Evolutionary conservation across 30 jellyfish, hydroid and myxozoan genomes (phyloP), one percentile per base, ranked within the genome.

Genomic region (Hydractinia symbiolongicarpus): DNA sequence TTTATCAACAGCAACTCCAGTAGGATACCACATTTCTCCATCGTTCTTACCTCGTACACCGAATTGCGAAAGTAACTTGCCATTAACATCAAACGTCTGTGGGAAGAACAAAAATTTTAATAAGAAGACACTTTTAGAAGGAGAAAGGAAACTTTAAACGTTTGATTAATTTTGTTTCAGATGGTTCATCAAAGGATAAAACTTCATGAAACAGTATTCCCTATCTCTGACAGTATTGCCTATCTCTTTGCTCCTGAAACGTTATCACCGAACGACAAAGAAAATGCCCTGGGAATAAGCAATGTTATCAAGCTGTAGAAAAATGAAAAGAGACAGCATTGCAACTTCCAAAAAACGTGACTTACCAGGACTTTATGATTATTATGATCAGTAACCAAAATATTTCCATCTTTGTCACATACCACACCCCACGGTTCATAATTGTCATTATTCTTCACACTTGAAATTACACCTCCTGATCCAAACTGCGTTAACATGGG

Each of bases 381-480:
- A 74, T 88, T 86, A 61, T 93, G 98, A 71, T 93, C 98, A 17
- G 96, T 87, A 61, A 86, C 96, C 55, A 88, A 14, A 53, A 87
- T 84, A 55, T 78, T 73, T 5, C 95, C 98, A 10, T 83, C 55
- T 11, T 81, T 84, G 70, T 87, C 78, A 13, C 92, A 69, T n/a
- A 86, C 93, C 44, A 93, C 58, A 16, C 98, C 98, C 98, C 98
- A 93, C 51, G 98, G 98, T 95, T 93, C 98, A 77, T 88, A 93
- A 57, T 72, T 82, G 53, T 93, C 98, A 53, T 93, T 91, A n/a
- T 51, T 66, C 56, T 78, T 88, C 52, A 77, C 79, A 56, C 54
- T 66, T 51, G 89, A 83, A 19, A 86, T 88, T 0, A 93, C 88
- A 17, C 98, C 98, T 9, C 67, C 77, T 19, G 94, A 79, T 14